Percentiles rank a stretch among this genome's conserved stretches.
Evolutionary conservation across 2,113 vertebrate species (phyloP).

Genomic region (Rhinoptilus africanus): DNA sequence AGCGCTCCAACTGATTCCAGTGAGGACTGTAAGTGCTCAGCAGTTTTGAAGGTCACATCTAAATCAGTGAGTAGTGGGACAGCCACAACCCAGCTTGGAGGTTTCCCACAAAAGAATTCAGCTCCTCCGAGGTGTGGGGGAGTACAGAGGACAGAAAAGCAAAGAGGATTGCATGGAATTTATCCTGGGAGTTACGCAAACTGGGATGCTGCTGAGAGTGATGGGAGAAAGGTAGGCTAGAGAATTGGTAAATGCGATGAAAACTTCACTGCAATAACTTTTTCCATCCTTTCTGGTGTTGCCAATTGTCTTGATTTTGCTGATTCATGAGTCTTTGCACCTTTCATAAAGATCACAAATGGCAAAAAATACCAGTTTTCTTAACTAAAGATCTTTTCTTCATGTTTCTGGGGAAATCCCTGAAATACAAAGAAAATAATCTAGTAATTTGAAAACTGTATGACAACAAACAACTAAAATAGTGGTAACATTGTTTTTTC

Average conservation of each 20-base stretch:
- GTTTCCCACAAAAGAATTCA: background rate
- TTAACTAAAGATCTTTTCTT: background rate
- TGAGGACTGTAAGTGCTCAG: background rate
- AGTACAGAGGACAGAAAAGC: background rate
- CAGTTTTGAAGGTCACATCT: background rate
- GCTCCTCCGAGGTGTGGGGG: accelerated
- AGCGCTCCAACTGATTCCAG: background rate
- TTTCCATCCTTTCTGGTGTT: background rate
- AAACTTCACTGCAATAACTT: background rate
- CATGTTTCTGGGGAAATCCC: background rate
- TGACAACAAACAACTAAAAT: background rate
- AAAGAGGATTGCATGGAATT: background rate
- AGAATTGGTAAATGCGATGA: background rate
- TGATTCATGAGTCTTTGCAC: background rate
- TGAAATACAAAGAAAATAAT: background rate
- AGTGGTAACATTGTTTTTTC: background rate
- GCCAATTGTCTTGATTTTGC: background rate
- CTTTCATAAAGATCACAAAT: background rate
- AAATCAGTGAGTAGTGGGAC: background rate
- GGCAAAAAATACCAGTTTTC: background rate
- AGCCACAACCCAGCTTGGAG: background rate
- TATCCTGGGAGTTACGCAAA: background rate
- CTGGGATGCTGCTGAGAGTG: background rate
- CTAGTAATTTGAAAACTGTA: background rate
- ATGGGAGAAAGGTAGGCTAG: background rate